Evolutionary conservation across 1,140 invertebrate species (phyloP).

Genomic region (Asbolus verrucosus): DNA sequence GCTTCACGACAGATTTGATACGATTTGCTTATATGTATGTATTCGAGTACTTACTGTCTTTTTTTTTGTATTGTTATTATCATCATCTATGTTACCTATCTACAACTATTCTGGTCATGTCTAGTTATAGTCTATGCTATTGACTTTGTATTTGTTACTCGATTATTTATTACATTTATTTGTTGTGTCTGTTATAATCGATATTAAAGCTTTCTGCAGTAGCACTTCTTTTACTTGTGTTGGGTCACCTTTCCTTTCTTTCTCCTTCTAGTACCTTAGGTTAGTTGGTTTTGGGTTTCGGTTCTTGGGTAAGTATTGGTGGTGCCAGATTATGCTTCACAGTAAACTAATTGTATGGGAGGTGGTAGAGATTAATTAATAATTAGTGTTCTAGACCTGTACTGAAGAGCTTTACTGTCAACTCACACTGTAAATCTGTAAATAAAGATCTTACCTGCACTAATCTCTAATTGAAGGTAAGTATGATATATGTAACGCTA

Average conservation of each 20-base stretch:
- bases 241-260: slow-evolving; percentile 42
- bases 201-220: slow-evolving; percentile 60
- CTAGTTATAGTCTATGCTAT: slow-evolving; percentile 38
- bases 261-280: slow-evolving; percentile 25
- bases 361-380: no score
- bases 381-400: no score
- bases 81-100: no score
- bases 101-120: slow-evolving; percentile 37
- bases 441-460: no score
- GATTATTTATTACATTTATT: slow-evolving; percentile 49
- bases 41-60: slow-evolving; percentile 16
- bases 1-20: slow-evolving; percentile 28
- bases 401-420: no score
- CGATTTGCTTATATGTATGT: slow-evolving; percentile 18
- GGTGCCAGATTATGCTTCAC: no score
- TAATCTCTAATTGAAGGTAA: no score
- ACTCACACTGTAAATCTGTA: no score
- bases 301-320: no score
- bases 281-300: slow-evolving; percentile 6
- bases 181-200: slow-evolving; percentile 60
- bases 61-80: slow-evolving; percentile 33
- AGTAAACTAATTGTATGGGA: no score
- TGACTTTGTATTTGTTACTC: slow-evolving; percentile 44
- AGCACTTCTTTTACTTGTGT: slow-evolving; percentile 48
- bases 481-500: no score